Evolutionary conservation across 2,888 invertebrate species (phyloP), one percentile per base, ranked within the genome.

Genomic region (Caenorhabditis auriculariae): DNA sequence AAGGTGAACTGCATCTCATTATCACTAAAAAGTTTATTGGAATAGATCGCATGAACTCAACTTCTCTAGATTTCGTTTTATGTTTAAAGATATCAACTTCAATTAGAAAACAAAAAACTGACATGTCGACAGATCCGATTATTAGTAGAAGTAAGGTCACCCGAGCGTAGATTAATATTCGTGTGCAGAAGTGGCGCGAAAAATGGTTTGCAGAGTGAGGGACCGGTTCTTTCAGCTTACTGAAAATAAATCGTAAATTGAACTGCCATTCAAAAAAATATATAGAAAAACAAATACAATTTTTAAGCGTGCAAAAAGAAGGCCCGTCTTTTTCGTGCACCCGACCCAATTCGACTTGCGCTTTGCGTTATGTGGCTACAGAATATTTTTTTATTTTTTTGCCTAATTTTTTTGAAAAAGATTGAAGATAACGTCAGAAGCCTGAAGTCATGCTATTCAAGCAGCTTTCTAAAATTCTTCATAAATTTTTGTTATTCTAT

Each of bases 81-180:
- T 19, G 21, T 27, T 37, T n/a, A 45, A 4, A 9, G 45, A 21
- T 45, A 26, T 26, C n/a, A 27, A 41, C 23, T 7, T 3, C 3
- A 7, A 29, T 46, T 23, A 23, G 7, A n/a, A 23, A n/a, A 44
- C 5, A 1, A 35, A 26, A 19, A 47, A 55, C 69, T 60, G 28
- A 69, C 69, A 69, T 56, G 47, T 69, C 69, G 3, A 60, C 62
- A 1, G 65, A 60, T 32, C 69, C 69, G 27, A 69, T 44, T 5
- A 62, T 57, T 4, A 69, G 38, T 27, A 69, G 54, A 12, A 63
- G 32, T 27, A 62, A 23, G 15, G 54, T 41, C 6, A 62, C 38
- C 2, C 57, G 38, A 19, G 58, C 58, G 32, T 54, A 62, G 7
- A 57, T 6, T 35, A 62, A 51, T 2, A 51, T 58, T 9, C 57